Evolutionary conservation across 2,113 vertebrate species (phyloP).

Genomic region (Pollimyrus isidori): DNA sequence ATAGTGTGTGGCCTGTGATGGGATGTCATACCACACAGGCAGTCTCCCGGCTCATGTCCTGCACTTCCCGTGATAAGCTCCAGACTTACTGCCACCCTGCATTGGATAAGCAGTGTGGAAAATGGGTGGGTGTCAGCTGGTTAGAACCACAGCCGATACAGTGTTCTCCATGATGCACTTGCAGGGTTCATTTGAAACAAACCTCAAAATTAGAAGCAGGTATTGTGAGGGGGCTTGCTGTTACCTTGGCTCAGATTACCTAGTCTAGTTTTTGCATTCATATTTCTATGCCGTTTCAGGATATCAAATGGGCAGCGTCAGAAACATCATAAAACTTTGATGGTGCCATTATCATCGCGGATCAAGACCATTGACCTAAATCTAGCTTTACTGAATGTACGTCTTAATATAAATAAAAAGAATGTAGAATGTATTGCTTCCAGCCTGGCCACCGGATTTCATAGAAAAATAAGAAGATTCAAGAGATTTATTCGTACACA

Average conservation of each 20-base stretch:
- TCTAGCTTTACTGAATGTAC: neutral
- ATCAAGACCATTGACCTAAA: neutral
- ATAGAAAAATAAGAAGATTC: neutral
- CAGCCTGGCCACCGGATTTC: neutral
- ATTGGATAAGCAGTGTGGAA: neutral
- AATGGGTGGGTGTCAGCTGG: neutral
- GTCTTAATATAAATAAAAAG: neutral
- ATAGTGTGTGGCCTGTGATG: neutral
- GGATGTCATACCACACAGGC: neutral
- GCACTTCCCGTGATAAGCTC: neutral
- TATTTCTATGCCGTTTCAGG: neutral
- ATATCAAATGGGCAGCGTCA: neutral
- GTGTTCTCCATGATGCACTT: neutral
- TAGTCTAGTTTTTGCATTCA: neutral
- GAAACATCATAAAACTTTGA: neutral
- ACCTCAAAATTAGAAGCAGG: neutral
- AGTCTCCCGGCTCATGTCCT: neutral
- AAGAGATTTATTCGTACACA: too few species aligned
- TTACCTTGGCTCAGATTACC: neutral
- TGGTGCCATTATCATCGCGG: neutral
- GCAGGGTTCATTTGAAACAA: neutral
- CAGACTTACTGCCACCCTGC: neutral
- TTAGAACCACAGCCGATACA: neutral
- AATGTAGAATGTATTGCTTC: neutral
- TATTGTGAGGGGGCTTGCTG: neutral